Base-by-base conservation (phyloP, 2,888 invertebrate species). In the Caenorhabditis sp. region DNA sequence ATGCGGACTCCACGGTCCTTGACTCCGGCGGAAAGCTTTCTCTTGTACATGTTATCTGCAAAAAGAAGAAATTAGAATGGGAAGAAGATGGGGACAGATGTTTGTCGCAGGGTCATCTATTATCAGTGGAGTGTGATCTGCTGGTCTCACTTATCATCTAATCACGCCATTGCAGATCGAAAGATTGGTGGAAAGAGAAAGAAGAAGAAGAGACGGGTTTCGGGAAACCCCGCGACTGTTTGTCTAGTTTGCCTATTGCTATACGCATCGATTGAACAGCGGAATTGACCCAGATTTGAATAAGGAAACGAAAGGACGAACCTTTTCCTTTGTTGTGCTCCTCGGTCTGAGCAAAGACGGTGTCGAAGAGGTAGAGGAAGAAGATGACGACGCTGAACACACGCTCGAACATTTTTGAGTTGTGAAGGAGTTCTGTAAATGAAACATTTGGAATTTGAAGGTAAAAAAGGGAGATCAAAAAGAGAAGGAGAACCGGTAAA, bases 301-400 rank as follows among this genome's bases (percentile, higher is more conserved):
- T 56, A 47, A 11, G 47, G 28, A n/a, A 11, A 35, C 35, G 15
- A 50, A 50, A 15, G 2, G 28, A n/a, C 81, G 40, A 26, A 85
- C 85, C 85, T 74, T 84, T 83, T 77, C 83, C 85, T 28, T 85
- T 85, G 53, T 85, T 85, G 74, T 85, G 82, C 60, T 77, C 78
- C 47, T 85, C 85, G 18, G 62, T 74, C n/a, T 35, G 4, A n/a
- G 82, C 85, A 37, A 85, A 84, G 60, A 85, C 65, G 11, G 85
- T 85, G 67, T 85, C 85, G 78, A 83, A 85, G 15, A 85, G 68
- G 71, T 74, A 85, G 70, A 85, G 70, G 67, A 83, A 65, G 72
- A 85, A 83, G 61, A 85, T 83, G 78, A 85, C 78, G 3, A 85
- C 69, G 67, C 85, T 79, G 61, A 85, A 74, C 67, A 85, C 77